Evolutionary conservation across 2,888 invertebrate species (phyloP), one percentile per base, ranked within the genome.

Genomic region (Busseola fusca): DNA sequence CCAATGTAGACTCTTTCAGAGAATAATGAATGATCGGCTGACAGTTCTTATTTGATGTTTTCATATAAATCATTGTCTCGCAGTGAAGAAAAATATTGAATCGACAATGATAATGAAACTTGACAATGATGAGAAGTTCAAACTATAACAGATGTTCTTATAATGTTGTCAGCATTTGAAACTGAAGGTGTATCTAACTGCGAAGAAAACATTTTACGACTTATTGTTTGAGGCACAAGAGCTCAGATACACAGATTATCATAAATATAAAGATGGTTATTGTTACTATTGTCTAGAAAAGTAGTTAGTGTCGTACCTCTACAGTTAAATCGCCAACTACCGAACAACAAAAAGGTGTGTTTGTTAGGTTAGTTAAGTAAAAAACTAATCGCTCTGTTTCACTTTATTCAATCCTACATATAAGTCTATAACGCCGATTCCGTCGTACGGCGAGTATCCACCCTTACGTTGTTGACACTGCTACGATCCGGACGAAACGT

Each of bases 31-130:
- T 40, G 25, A 79, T 66, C 45, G 40, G 12, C 42, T 30, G 57
- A 34, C 52, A 65, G 68, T 74, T 80, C 68, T 60, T 64, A 60
- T 34, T 59, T 30, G n/a, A 68, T 74, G 63, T 67, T 76, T 68
- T 74, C 56, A 48, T 66, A 59, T 52, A 50, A 64, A 79, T 79
- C 57, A 58, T 76, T 66, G 52, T 76, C 27, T 65, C 45, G 10
- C 10, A n/a, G n/a, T n/a, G n/a, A n/a, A n/a, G n/a, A n/a, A n/a
- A n/a, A n/a, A 72, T 60, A 76, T 74, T 59, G 45, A 54, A 78
- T 72, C 45, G 56, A 50, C 42, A 72, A 54, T 77, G 58, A 64
- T 72, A 63, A 77, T 78, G 54, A 80, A 74, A 79, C 80, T 40
- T 27, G 37, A 78, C 54, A 78, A 59, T 79, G 74, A 66, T 79